phyloP scores from a whole-genome alignment of 2,113 vertebrate species.

The Anser cygnoides region DNA sequence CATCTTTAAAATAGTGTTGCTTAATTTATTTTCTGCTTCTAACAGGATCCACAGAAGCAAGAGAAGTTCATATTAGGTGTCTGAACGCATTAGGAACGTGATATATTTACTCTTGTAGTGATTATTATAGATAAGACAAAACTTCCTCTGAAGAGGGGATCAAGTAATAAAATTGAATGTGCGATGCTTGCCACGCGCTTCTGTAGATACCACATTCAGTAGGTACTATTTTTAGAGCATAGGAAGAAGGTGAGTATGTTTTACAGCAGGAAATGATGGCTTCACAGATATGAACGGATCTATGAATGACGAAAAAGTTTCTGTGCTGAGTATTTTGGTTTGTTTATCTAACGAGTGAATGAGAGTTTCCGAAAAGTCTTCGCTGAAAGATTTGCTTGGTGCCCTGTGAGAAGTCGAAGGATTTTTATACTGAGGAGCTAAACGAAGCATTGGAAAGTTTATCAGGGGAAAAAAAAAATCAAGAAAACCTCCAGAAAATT shows the following conservation, averaged over 20 bases:
- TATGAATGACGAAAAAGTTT: slow-evolving; percentile 50
- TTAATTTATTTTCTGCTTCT: not conserved
- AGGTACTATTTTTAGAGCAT: slow-evolving; percentile 58
- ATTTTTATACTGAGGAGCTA: not conserved
- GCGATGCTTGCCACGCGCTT: not conserved
- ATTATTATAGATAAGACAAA: not conserved
- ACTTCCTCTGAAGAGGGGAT: not conserved
- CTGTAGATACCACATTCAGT: not conserved
- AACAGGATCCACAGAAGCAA: not conserved
- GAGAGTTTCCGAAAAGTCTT: slow-evolving; percentile 1
- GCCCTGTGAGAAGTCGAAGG: not conserved
- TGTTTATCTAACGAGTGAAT: slow-evolving; percentile 7
- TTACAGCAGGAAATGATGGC: slow-evolving; percentile 62
- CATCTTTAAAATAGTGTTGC: not conserved
- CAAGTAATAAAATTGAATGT: not conserved
- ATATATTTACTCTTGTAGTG: not conserved
- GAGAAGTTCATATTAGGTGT: not conserved
- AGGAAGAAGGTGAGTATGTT: slow-evolving; percentile 40
- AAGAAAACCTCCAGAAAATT: not conserved
- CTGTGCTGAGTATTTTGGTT: slow-evolving; percentile 3
- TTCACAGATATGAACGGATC: slow-evolving; percentile 25
- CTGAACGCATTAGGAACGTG: not conserved
- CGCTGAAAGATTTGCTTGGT: not conserved
- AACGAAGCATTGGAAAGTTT: not conserved
- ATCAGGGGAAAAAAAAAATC: not conserved